Evolutionary conservation across 2,797 vertebrate genomes (phyloP).

Genomic region (Orientallactaga sibirica): DNA sequence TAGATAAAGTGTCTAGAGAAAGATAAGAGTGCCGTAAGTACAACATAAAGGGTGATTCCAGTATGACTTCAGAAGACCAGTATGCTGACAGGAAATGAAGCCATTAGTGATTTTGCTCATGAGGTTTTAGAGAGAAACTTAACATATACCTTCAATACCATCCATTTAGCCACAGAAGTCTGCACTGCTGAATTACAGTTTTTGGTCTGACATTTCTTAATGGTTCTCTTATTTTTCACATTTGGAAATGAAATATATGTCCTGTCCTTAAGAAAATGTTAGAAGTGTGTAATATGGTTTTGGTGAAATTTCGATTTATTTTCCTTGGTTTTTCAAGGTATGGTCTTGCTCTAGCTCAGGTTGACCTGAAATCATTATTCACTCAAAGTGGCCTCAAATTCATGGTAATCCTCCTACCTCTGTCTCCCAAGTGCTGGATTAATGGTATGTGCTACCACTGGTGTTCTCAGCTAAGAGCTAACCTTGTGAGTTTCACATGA

Average conservation of each 20-base stretch:
- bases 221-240: background rate
- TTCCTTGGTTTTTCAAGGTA: too few species aligned
- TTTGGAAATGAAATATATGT: background rate
- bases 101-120: background rate
- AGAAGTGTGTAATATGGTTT: background rate
- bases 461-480: background rate
- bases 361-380: too few species aligned
- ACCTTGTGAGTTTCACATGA: background rate
- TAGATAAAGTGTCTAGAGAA: background rate
- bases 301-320: background rate
- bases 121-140: background rate
- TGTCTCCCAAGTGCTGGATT: too few species aligned
- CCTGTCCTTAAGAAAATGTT: background rate
- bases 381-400: too few species aligned
- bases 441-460: background rate
- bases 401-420: too few species aligned
- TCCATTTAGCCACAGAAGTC: background rate
- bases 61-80: background rate
- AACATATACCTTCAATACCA: background rate
- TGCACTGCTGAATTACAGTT: background rate
- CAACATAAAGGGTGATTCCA: background rate
- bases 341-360: too few species aligned
- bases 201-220: background rate
- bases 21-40: background rate
- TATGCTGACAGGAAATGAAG: background rate